phyloP scores from a whole-genome alignment of 2,888 invertebrate species.

The Norana najaformis region DNA sequence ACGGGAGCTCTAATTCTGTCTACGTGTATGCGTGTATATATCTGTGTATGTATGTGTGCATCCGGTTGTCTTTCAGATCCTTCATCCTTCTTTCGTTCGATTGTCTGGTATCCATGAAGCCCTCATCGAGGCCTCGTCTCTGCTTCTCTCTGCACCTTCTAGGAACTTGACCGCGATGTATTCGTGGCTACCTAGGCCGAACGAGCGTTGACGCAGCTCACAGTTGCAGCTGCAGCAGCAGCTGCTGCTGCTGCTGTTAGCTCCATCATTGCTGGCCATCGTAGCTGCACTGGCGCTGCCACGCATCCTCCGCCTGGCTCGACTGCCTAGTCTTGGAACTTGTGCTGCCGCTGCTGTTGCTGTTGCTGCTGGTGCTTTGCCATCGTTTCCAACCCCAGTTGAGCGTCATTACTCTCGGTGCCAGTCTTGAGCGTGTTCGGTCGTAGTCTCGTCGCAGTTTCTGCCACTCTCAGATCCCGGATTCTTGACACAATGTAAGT shows the following conservation, averaged over 20 bases:
- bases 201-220: background rate
- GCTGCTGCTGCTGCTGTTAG: background rate
- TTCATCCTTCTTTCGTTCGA: background rate
- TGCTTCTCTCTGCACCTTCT: background rate
- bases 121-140: background rate
- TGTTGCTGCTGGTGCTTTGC: background rate
- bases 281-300: background rate
- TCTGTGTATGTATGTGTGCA: background rate
- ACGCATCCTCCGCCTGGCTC: background rate
- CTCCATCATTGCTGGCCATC: slow-evolving; percentile 5
- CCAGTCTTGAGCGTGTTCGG: background rate
- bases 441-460: background rate
- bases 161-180: slow-evolving; percentile 13
- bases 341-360: background rate
- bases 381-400: background rate
- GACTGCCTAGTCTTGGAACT: background rate
- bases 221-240: background rate
- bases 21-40: background rate
- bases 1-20: background rate
- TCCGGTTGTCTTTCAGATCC: too few species aligned
- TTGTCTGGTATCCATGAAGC: background rate
- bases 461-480: slow-evolving; percentile 4
- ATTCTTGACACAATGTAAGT: background rate
- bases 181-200: background rate
- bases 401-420: background rate